Evolutionary conservation across 1,140 invertebrate genomes (phyloP).

Genomic region (Antheraea mylitta): DNA sequence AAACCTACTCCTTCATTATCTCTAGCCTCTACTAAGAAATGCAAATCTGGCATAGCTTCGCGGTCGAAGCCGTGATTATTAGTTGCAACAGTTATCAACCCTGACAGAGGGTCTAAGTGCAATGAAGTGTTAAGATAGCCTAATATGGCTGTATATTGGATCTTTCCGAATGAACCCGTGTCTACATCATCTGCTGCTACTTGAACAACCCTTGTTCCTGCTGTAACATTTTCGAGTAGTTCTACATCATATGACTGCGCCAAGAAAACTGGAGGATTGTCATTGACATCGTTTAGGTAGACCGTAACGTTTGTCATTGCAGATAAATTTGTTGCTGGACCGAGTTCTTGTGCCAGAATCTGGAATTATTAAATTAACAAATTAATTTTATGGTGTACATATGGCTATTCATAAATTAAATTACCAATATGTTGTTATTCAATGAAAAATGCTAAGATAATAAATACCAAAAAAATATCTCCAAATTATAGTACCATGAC

Average conservation of each 20-base stretch:
- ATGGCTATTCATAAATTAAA: too few species aligned
- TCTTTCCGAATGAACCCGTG: slow-evolving; percentile 84
- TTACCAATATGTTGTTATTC: too few species aligned
- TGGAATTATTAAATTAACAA: slow-evolving; percentile 43
- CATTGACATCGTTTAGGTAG: slow-evolving; percentile 92
- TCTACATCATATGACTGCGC: slow-evolving; percentile 85
- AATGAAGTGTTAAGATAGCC: slow-evolving; percentile 88
- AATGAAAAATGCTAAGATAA: too few species aligned
- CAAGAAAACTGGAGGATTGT: slow-evolving; percentile 91
- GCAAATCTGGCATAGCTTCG: slow-evolving; percentile 87
- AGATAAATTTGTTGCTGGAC: slow-evolving; percentile 86
- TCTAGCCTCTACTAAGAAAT: slow-evolving; percentile 90
- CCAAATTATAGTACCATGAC: too few species aligned
- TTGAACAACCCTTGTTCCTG: slow-evolving; percentile 86
- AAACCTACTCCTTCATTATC: slow-evolving; percentile 91
- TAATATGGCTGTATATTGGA: slow-evolving; percentile 87
- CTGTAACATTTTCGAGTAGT: slow-evolving; percentile 88
- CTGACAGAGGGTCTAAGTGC: slow-evolving; percentile 87
- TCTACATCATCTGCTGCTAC: slow-evolving; percentile 89
- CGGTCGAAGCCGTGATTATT: slow-evolving; percentile 89
- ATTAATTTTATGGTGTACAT: too few species aligned
- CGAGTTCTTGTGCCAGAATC: slow-evolving; percentile 90
- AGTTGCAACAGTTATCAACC: slow-evolving; percentile 88
- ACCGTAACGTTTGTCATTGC: slow-evolving; percentile 87
- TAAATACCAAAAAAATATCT: too few species aligned